A percentile compares a stretch with the other conserved stretches of the same genome.
Evolutionary conservation across 2,797 vertebrate species (phyloP).

Genomic region (Lates japonicus): DNA sequence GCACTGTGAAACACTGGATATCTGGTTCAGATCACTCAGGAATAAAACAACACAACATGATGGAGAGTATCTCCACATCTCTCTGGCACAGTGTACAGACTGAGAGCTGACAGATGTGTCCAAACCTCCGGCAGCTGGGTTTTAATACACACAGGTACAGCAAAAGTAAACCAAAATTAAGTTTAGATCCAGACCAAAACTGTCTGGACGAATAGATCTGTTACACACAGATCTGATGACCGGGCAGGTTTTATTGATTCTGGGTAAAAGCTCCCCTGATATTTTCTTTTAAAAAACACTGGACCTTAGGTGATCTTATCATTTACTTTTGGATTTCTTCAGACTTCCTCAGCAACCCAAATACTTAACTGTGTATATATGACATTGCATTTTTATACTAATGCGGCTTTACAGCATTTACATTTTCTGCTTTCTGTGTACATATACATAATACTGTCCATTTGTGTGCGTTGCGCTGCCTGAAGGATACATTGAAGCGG

Average conservation of each 20-base stretch:
- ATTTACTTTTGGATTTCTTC: conserved; percentile 2
- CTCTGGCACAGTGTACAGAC: not conserved
- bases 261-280: not conserved
- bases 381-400: not conserved
- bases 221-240: not conserved
- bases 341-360: not conserved
- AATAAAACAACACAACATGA: conserved; percentile 19
- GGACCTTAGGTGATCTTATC: not conserved
- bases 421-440: not conserved
- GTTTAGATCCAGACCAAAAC: not conserved
- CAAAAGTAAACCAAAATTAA: not conserved
- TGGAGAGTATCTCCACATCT: not conserved
- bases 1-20: conserved; percentile 98
- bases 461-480: not conserved
- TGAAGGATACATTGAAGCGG: conserved; percentile 95
- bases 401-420: not conserved
- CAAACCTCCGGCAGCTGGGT: not conserved
- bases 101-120: not conserved
- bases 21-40: conserved; percentile 84
- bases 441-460: not conserved
- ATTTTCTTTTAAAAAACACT: not conserved
- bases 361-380: not conserved
- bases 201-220: not conserved
- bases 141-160: conserved; percentile 5
- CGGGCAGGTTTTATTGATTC: not conserved